Percentiles rank a stretch among this genome's conserved stretches.
Conservation (phyloP, 53 echinoderm and acorn worm genomes). For the Actinopyga echinites region DNA sequence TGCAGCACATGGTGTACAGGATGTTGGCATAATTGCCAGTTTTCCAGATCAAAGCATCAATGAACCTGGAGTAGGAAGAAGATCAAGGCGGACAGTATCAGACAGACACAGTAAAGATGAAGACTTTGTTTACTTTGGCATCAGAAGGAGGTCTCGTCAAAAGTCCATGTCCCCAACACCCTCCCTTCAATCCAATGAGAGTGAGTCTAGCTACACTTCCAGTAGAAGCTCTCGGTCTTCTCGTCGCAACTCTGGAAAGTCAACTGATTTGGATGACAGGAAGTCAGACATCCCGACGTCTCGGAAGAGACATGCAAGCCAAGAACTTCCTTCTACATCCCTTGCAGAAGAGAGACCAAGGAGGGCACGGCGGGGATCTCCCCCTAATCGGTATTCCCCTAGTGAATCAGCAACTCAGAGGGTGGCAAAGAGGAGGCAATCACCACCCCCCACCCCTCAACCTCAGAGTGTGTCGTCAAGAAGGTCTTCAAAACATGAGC, state of each 20-base stretch:
- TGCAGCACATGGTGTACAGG: not conserved
- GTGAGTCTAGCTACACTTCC: conserved; percentile 20
- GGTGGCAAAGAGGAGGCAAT: conserved; percentile 36
- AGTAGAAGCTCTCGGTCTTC: conserved; percentile 28
- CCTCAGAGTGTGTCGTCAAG: conserved; percentile 46
- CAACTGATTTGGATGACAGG: conserved; percentile 24
- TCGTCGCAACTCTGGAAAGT: conserved; percentile 55
- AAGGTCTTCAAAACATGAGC: conserved; percentile 55
- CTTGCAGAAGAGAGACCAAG: conserved; percentile 46
- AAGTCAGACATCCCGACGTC: not conserved
- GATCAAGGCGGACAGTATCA: conserved; percentile 50
- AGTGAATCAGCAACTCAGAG: conserved; percentile 62
- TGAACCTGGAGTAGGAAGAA: conserved; percentile 10
- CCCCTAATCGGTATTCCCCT: conserved; percentile 76
- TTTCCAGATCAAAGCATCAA: not conserved
- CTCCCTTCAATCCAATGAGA: conserved; percentile 44
- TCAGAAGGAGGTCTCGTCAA: conserved; percentile 38
- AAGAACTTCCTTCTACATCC: conserved; percentile 19
- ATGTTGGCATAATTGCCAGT: too few relatives aligned
- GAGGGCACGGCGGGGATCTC: conserved; percentile 67
- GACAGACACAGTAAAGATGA: conserved; percentile 53
- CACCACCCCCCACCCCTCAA: conserved; percentile 49
- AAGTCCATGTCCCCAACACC: conserved; percentile 56
- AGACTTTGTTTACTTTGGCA: conserved; percentile 61
- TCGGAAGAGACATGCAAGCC: conserved; percentile 37